Evolutionary conservation across 2,888 invertebrate genomes (phyloP), one percentile per base, ranked within the genome.

Genomic region (Smittia aterrima): DNA sequence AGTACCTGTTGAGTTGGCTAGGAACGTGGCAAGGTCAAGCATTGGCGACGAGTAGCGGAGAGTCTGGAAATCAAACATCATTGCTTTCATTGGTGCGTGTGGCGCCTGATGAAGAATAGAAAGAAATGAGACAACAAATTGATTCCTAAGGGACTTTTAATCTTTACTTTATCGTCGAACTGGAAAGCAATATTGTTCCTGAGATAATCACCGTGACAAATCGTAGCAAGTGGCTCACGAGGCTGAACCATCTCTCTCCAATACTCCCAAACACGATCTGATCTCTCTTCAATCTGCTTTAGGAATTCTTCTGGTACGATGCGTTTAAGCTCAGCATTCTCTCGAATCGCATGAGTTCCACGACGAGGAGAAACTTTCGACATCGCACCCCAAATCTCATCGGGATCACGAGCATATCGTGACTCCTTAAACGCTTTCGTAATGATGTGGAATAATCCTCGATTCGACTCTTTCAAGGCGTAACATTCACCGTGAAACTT

Each of bases 11-110:
- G 82, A 82, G 0, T 81, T 58, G 0, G 79, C 77, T 38, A 83
- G 75, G 66, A 82, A 82, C 2, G 79, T 75, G 1, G 77, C 40
- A 0, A 83, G 76, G 76, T 83, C 83, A 0, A 82, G 67, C 83
- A 82, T 83, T 38, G 83, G 83, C 13, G 83, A 82, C 6, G 79
- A 78, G 47, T 80, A 76, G 0, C 81, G 79, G 54, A 82, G 75
- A 0, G 82, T 83, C 77, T 83, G 83, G 62, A 82, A 80, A 78
- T 83, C 83, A 72, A 83, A 83, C 81, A 83, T 81, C 78, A 82
- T 80, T 0, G 79, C 77, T 1, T 79, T 80, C 1, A 75, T 64
- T 0, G 83, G 82, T 9, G 72, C 47, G 2, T 75, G 76, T 6
- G 75, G 24, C 25, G 76, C 74, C 78, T 79, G 25, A 58, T 11